phyloP scores from a whole-genome alignment of 2,797 vertebrate genomes.

The Anguilla marmorata region DNA sequence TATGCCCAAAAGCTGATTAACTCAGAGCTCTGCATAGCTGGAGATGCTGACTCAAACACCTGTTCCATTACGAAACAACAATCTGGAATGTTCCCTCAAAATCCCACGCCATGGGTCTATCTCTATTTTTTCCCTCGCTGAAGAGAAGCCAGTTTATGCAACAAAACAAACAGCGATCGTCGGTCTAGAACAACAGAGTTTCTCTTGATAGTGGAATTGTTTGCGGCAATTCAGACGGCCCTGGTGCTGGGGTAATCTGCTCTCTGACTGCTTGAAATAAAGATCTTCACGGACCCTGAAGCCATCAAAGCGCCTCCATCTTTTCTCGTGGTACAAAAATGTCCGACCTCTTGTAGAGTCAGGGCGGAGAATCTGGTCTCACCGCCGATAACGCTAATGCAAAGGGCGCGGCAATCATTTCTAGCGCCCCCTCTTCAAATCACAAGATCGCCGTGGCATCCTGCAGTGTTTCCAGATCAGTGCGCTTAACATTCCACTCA shows the following conservation, averaged over 20 bases:
- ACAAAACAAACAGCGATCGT: conserved; percentile 23
- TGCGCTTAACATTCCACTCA: conserved; percentile 47
- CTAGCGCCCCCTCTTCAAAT: not conserved
- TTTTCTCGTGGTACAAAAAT: not conserved
- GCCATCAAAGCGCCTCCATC: conserved; percentile 12
- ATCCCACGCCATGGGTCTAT: not conserved
- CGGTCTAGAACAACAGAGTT: not conserved
- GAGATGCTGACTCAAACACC: conserved; percentile 35
- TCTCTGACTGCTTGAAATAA: conserved; percentile 26
- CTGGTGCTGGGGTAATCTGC: not conserved
- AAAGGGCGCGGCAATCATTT: conserved; percentile 8
- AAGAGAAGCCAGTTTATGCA: conserved; percentile 7
- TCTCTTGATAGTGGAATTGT: conserved; percentile 8
- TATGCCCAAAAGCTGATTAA: conserved; percentile 23
- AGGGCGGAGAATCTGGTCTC: not conserved
- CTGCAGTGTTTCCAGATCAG: conserved; percentile 38
- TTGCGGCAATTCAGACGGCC: not conserved
- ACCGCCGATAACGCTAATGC: not conserved
- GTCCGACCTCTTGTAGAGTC: not conserved
- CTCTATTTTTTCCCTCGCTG: not conserved
- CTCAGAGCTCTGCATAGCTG: not conserved
- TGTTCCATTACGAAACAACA: conserved; percentile 20
- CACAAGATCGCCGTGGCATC: conserved; percentile 27
- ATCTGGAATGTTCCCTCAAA: conserved; percentile 16
- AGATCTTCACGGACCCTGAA: not conserved